Conservation (phyloP, 2,888 invertebrate species). For the Theodoxus fluviatilis region DNA sequence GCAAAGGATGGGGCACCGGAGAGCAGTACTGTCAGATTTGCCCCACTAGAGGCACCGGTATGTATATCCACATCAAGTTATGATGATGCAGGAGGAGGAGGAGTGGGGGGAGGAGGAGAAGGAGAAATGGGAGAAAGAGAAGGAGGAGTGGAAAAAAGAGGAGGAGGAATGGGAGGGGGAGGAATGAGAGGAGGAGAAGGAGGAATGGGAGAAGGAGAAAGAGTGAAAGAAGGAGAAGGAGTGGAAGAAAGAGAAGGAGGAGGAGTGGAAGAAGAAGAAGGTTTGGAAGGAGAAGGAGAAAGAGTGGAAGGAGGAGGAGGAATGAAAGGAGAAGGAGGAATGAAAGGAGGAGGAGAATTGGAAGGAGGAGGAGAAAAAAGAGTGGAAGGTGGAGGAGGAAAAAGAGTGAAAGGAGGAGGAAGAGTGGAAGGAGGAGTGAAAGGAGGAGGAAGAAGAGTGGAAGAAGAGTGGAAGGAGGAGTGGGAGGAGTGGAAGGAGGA, state of each 20-base stretch:
- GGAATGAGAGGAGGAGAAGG: background rate
- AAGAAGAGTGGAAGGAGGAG: too few species aligned
- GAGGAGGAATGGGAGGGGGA: constrained; percentile 11
- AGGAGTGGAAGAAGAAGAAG: too few species aligned
- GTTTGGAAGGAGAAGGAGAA: too few species aligned
- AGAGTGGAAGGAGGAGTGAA: too few species aligned
- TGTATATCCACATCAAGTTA: constrained; percentile 6
- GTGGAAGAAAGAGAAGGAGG: background rate
- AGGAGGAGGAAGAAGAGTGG: too few species aligned
- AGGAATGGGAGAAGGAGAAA: constrained; percentile 8
- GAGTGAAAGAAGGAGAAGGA: background rate
- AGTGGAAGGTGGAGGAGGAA: too few species aligned
- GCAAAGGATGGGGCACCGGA: constrained; percentile 79
- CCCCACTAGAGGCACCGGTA: constrained; percentile 50
- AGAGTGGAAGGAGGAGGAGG: too few species aligned
- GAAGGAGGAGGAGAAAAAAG: too few species aligned
- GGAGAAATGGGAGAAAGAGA: background rate
- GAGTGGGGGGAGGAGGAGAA: background rate
- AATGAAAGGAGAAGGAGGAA: too few species aligned
- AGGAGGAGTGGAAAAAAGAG: background rate
- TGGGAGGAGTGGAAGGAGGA: too few species aligned
- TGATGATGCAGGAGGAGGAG: background rate
- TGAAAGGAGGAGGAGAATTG: too few species aligned
- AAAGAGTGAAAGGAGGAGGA: too few species aligned
- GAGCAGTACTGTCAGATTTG: constrained; percentile 53